Evolutionary conservation across 2,113 vertebrate genomes (phyloP).

Genomic region (Syngnathus floridae): DNA sequence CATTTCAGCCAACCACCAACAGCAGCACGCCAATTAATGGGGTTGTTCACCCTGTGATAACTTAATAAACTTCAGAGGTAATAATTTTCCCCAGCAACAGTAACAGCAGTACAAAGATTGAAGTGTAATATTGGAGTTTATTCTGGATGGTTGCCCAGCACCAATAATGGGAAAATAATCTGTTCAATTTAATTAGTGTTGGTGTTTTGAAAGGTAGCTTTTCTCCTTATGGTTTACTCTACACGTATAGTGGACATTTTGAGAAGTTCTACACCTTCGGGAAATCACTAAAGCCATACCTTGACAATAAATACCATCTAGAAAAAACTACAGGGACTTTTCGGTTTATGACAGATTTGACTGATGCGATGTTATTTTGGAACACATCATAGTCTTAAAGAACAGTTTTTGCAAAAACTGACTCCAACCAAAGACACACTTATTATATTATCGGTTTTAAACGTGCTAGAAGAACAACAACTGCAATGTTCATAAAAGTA

Average conservation of each 20-base stretch:
- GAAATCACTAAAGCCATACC: not conserved
- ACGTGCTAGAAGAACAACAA: not conserved
- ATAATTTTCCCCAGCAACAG: constrained; percentile 53
- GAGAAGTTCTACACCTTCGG: constrained; percentile 2
- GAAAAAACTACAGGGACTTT: not conserved
- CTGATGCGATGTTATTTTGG: not conserved
- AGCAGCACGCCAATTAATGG: constrained; percentile 58
- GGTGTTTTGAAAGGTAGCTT: constrained; percentile 19
- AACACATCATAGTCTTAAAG: not conserved
- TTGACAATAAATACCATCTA: not conserved
- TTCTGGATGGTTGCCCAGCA: constrained; percentile 69
- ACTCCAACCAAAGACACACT: not conserved
- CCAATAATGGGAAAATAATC: constrained; percentile 52
- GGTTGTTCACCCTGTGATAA: constrained; percentile 61
- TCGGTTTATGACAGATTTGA: not conserved
- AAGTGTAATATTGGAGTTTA: constrained; percentile 67
- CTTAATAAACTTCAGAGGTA: constrained; percentile 67
- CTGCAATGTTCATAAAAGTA: not conserved
- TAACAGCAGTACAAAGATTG: constrained; percentile 53
- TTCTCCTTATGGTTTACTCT: constrained; percentile 2
- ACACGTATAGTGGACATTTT: constrained; percentile 25
- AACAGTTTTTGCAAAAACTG: not conserved
- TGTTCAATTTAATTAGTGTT: constrained; percentile 31
- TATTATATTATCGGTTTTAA: not conserved
- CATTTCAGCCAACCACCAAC: constrained; percentile 49